Base-by-base conservation (phyloP, 37 sponge, comb jelly and placozoan species). In the Amphimedon queenslandica region DNA sequence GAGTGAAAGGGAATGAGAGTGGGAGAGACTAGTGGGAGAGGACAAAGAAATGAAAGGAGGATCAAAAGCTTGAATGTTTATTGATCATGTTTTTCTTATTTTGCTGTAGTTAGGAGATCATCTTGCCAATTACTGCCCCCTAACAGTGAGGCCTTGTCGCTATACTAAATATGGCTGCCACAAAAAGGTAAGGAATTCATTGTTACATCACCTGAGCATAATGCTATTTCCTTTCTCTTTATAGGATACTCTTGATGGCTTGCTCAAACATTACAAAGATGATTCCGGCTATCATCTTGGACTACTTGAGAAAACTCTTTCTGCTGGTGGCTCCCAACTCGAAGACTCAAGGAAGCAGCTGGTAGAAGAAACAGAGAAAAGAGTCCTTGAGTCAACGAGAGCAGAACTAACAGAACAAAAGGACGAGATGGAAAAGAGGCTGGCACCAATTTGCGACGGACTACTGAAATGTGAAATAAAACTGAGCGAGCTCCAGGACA, bases 401-500 rank as follows among this genome's bases (percentile, higher is more conserved):
- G 13, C 53, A n/a, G 61, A 60, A 25, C 61, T 60, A 6, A n/a
- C 28, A n/a, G 27, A 6, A 25, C 27, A n/a, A n/a, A 5, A 5
- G 5, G 61, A 60, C 5, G 61, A 60, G 21, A 25, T 25, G 21
- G 21, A 60, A 6, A 11, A n/a, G 5, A 64, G 42, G 38, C 41
- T 84, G 31, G 58, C 66, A 18, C 85, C 79, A 41, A 11, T 77
- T 20, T 55, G 40, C 1, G 77, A 86, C 5, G 69, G 71, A 27
- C 35, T 85, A 35, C 40, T 31, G 13, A 82, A 75, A 42, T 20
- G 77, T 2, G 82, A 86, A 68, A 35, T 67, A 37, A 29, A 65
- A 4, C 53, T 83, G 1, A 68, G 60, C 11, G 80, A 79, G 39
- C 57, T 86, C 3, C 87, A 92, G 31, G 84, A 82, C 25, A 75